Base-by-base conservation (phyloP, 2,797 vertebrate genomes). In the Apogon talboti region DNA sequence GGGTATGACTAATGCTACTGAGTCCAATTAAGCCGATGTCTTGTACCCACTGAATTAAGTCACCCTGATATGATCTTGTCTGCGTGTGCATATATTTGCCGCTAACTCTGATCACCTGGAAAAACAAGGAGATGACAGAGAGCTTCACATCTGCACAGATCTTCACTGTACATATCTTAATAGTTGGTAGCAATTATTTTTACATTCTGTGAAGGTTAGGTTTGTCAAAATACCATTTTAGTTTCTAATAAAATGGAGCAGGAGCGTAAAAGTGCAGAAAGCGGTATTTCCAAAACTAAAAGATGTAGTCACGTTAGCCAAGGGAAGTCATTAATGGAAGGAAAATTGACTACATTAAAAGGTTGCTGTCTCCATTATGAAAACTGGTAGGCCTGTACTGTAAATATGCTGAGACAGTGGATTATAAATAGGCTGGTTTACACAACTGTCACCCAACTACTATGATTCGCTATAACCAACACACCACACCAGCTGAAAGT, bases 21-120 rank as follows among this genome's bases (percentile, higher is more conserved):
- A 87, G 85, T 81, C 87, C 85, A 90, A 92, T 93, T 91, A 92
- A 82, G 71, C 72, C 84, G 81, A 88, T 87, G 81, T 74, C 72
- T 82, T 73, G 40, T 83, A 78, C 57, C 76, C 76, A 60, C 64
- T 83, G 81, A 90, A 88, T 89, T 82, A 85, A 89, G 91, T 90
- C 81, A 81, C 56, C 67, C 79, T 77, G 81, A 86, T 88, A 75
- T 87, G 81, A 88, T 89, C 82, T 82, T 62, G 74, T 83, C 85
- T 84, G 68, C 62, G 71, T 81, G 38, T 74, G 86, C 83, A 87
- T 89, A 86, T 62, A 87, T 91, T 84, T 87, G 33, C 70, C 49
- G 82, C 76, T 37, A 69, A 53, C 69, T 82, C 78, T 68, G 71
- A 82, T 86, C 76, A 87, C 80, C 81, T 85, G 53, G 40, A 74